A percentile compares a stretch with the other conserved stretches of the same genome.
These are phyloP conservation scores for Drosophila pseudoobscura DNA, from an alignment of 1,140 invertebrate species.

Conservation along the genomic window DNA sequence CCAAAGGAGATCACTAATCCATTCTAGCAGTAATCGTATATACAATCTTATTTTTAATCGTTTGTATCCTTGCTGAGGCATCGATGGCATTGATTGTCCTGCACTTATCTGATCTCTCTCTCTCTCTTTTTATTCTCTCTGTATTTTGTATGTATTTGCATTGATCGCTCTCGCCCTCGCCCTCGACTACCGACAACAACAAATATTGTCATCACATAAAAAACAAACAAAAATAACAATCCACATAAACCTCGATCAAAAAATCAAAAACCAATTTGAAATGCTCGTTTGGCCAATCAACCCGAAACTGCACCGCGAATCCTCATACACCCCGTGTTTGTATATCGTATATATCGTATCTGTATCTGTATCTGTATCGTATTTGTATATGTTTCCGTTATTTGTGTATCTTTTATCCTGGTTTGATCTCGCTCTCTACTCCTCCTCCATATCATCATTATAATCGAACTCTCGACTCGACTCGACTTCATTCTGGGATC, in stretches of 20 bases:
- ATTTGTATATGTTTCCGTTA: conserved; percentile 45
- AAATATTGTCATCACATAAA: conserved; percentile 35
- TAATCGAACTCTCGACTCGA: conserved; percentile 42
- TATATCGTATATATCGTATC: conserved; percentile 20
- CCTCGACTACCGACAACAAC: conserved; percentile 35
- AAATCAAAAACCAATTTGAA: conserved; percentile 39
- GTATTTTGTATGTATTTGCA: conserved; percentile 51
- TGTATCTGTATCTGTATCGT: conserved; percentile 43
- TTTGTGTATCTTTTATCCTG: conserved; percentile 68
- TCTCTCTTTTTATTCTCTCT: conserved; percentile 43
- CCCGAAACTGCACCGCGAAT: conserved; percentile 29
- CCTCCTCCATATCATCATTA: conserved; percentile 67
- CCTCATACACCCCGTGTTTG: conserved; percentile 43
- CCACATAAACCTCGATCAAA: conserved; percentile 39
- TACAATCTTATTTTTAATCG: not conserved
- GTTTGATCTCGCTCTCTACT: conserved; percentile 53
- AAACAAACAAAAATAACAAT: conserved; percentile 11
- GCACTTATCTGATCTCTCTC: conserved; percentile 42
- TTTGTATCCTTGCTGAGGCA: conserved; percentile 6
- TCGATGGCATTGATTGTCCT: conserved; percentile 16
- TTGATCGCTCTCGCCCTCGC: conserved; percentile 30
- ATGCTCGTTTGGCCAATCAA: conserved; percentile 54
- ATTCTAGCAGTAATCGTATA: conserved; percentile 15
- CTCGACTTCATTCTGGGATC: conserved; percentile 73
- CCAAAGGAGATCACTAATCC: conserved; percentile 32